A percentile compares a stretch with the other conserved stretches of the same genome.
Conservation (phyloP, 2,888 invertebrate genomes). For the Eupithecia inturbata region DNA sequence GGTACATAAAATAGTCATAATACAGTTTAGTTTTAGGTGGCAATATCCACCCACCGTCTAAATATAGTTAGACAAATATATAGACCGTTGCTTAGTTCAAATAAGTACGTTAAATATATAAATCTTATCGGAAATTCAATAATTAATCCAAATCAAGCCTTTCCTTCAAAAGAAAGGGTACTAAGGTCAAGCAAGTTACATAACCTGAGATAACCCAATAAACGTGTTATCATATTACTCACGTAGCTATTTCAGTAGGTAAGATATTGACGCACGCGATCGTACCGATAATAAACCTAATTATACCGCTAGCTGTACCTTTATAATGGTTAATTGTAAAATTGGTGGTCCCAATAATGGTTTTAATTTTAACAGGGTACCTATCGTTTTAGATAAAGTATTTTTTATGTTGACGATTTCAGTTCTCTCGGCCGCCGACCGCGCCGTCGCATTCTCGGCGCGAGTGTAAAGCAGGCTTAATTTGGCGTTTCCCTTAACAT, state of each 20-base stretch:
- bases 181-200: constrained; percentile 32
- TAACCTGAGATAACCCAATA: constrained; percentile 61
- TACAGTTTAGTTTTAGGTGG: no score
- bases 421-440: no score
- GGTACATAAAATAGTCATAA: no score
- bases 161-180: not conserved
- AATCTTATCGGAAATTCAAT: not conserved
- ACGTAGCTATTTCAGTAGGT: constrained; percentile 23
- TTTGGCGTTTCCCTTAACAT: no score
- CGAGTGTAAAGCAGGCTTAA: no score
- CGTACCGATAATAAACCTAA: constrained; percentile 26
- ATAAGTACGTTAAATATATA: not conserved
- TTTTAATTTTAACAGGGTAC: not conserved
- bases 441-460: no score
- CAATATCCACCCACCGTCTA: no score
- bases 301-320: constrained; percentile 32
- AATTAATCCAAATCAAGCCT: not conserved
- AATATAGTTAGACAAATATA: no score
- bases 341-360: constrained; percentile 2
- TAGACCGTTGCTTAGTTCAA: no score
- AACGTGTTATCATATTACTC: constrained; percentile 48
- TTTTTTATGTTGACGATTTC: not conserved
- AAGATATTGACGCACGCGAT: constrained; percentile 35
- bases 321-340: constrained; percentile 24
- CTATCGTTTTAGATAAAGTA: not conserved